Evolutionary conservation across 2,797 vertebrate genomes (phyloP).

Genomic region (Coccyzus lansbergi): DNA sequence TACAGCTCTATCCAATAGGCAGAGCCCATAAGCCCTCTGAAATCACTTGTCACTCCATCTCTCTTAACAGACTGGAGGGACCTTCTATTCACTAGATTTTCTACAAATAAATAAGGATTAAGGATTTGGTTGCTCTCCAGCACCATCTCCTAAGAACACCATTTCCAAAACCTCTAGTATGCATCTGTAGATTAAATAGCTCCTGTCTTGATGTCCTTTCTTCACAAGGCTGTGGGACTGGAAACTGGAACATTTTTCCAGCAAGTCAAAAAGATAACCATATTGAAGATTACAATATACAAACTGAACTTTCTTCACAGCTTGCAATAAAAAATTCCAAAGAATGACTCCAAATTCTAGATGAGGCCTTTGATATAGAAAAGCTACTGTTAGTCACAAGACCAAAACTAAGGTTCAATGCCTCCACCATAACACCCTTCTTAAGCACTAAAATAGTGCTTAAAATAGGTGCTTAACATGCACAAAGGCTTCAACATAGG

Average conservation of each 20-base stretch:
- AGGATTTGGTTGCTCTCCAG: not conserved
- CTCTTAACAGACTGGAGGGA: not conserved
- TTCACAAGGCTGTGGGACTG: not conserved
- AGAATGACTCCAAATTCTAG: not conserved
- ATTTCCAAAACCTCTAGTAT: not conserved
- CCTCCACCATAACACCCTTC: not conserved
- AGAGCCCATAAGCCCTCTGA: not conserved
- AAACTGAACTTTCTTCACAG: not conserved
- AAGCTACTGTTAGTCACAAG: not conserved
- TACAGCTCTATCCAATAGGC: not conserved
- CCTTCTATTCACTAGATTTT: not conserved
- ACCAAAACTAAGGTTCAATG: not conserved
- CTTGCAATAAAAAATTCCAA: not conserved
- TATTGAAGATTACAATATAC: not conserved
- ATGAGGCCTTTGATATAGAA: not conserved
- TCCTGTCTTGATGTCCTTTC: not conserved
- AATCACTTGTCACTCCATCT: not conserved
- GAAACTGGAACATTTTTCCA: not conserved
- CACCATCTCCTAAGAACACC: not conserved
- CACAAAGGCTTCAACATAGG: not conserved
- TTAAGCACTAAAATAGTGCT: not conserved
- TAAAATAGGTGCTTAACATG: not conserved
- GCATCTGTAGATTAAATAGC: not conserved
- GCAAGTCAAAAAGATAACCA: not conserved
- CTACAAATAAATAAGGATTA: not conserved